Percentiles rank a stretch among this genome's conserved stretches.
Conservation (phyloP, 2,797 vertebrate species). For the Poeciliopsis turneri region DNA sequence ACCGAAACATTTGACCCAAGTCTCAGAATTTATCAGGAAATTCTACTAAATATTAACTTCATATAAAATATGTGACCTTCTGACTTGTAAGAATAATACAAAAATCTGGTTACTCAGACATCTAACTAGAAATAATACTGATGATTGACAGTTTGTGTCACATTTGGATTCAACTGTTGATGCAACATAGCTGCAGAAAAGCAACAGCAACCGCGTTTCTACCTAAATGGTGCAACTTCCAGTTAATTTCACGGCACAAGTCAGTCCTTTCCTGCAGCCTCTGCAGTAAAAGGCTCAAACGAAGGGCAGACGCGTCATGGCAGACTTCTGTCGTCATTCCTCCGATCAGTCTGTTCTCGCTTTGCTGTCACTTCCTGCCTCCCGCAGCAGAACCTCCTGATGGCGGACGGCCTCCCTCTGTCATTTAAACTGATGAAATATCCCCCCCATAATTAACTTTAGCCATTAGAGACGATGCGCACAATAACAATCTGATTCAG, state of each 20-base stretch:
- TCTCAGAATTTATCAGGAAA: neutral
- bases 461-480: constrained; percentile 70
- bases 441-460: constrained; percentile 68
- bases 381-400: constrained; percentile 30
- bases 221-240: constrained; percentile 3
- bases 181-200: neutral
- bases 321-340: constrained; percentile 53
- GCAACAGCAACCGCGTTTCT: neutral
- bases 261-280: constrained; percentile 33
- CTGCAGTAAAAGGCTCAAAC: constrained; percentile 41
- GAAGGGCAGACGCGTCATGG: constrained; percentile 55
- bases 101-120: neutral
- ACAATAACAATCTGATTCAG: constrained; percentile 68
- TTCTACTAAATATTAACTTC: neutral
- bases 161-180: neutral
- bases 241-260: neutral
- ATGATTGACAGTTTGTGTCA: neutral
- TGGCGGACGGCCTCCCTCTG: constrained; percentile 39
- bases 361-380: constrained; percentile 55
- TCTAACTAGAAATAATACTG: neutral
- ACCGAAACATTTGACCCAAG: neutral
- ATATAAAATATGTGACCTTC: neutral
- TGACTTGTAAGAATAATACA: neutral
- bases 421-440: constrained; percentile 75
- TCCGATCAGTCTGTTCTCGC: constrained; percentile 52